phyloP scores from a whole-genome alignment of 2,113 vertebrate species.

The Nanger granti region DNA sequence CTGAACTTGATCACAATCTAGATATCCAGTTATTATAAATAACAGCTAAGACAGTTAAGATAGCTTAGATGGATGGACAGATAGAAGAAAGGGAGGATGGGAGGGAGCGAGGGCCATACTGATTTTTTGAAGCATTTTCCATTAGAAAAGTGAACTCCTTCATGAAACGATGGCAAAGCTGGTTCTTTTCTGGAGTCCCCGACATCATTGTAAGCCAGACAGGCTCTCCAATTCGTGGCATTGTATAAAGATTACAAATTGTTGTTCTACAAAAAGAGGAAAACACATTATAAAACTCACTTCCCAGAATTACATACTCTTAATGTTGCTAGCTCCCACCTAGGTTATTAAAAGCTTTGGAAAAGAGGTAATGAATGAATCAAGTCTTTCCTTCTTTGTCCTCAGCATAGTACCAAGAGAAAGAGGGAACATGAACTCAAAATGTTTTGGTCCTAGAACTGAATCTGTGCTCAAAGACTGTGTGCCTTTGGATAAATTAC shows the following conservation, averaged over 20 bases:
- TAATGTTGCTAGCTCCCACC: not conserved
- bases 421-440: not conserved
- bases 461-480: not conserved
- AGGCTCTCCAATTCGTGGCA: conserved; percentile 96
- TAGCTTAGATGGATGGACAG: not conserved
- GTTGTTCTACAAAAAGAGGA: conserved; percentile 84
- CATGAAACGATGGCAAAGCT: conserved; percentile 97
- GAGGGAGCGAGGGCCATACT: conserved; percentile 81
- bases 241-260: conserved; percentile 96
- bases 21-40: not conserved
- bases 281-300: conserved; percentile 9
- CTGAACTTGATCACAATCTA: not conserved
- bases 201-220: conserved; percentile 99
- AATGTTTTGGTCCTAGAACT: not conserved
- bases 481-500: not conserved
- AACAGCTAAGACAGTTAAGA: not conserved
- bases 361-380: not conserved
- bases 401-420: not conserved
- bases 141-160: conserved; percentile 93
- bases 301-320: not conserved
- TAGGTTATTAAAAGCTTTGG: not conserved
- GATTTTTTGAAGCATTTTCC: conserved; percentile 97
- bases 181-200: conserved; percentile 92
- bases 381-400: not conserved
- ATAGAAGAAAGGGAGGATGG: not conserved